phyloP scores from a whole-genome alignment of 2,888 invertebrate genomes.

The Schizaphis graminum region DNA sequence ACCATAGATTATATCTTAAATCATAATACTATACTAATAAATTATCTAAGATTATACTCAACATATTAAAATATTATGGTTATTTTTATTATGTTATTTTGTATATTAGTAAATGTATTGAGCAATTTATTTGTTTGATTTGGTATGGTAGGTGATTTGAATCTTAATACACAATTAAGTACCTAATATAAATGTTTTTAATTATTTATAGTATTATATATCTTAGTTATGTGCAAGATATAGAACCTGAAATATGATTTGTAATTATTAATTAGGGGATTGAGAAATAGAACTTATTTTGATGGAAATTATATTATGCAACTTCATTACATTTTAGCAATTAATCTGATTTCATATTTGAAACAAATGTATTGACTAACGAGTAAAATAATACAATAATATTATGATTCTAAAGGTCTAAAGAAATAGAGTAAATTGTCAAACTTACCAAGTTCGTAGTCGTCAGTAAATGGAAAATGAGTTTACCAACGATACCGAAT shows the following conservation, averaged over 20 bases:
- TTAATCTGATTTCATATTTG: neutral
- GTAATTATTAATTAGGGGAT: too few species aligned
- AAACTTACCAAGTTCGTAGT: neutral
- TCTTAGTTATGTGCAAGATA: neutral
- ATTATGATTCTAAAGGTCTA: neutral
- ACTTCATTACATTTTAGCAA: neutral
- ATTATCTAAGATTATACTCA: too few species aligned
- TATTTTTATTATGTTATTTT: neutral
- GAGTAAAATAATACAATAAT: neutral
- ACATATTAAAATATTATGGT: too few species aligned
- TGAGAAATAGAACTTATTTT: neutral
- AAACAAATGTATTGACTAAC: neutral
- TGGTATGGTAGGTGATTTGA: neutral
- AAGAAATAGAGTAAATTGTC: neutral
- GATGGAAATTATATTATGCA: neutral
- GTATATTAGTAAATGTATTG: neutral
- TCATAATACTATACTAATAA: neutral
- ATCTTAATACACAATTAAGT: neutral
- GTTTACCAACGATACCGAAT: neutral
- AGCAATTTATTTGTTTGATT: neutral
- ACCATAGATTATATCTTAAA: neutral
- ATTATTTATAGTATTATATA: neutral
- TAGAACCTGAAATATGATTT: too few species aligned
- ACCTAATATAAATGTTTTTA: too few species aligned
- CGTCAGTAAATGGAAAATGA: neutral